Percentiles rank a stretch among this genome's conserved stretches.
Evolutionary conservation across 1,140 invertebrate species (phyloP).

Genomic region (Colletes gigas): DNA sequence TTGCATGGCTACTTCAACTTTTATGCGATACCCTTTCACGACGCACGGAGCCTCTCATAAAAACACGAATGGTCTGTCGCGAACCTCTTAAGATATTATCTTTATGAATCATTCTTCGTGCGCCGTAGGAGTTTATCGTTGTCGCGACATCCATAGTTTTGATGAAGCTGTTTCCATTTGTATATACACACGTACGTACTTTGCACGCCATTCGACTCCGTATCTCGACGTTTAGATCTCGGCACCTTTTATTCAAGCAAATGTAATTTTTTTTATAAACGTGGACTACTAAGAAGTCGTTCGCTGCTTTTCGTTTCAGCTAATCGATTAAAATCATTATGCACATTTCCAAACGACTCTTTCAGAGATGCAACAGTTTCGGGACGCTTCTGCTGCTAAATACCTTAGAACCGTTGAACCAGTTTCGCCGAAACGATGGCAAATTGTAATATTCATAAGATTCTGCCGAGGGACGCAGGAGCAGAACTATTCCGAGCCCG

Average conservation of each 20-base stretch:
- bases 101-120: background rate
- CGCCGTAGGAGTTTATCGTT: background rate
- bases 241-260: background rate
- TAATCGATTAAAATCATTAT: background rate
- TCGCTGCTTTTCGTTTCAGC: background rate
- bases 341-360: background rate
- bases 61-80: background rate
- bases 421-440: background rate
- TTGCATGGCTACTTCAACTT: background rate
- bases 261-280: too few species aligned
- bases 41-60: background rate
- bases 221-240: background rate
- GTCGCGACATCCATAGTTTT: background rate
- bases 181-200: background rate
- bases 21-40: conserved; percentile 5
- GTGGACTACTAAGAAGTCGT: too few species aligned
- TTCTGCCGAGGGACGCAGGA: background rate
- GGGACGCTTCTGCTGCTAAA: background rate
- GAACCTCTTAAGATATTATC: background rate
- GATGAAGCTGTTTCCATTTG: too few species aligned
- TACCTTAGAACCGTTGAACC: background rate
- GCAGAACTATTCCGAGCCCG: conserved; percentile 2
- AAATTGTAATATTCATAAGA: conserved; percentile 43
- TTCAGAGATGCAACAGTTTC: background rate
- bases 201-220: background rate